Percentiles rank a stretch among this genome's conserved stretches.
phyloP scores from a whole-genome alignment of 2,797 vertebrate genomes.

The Danio aesculapii region DNA sequence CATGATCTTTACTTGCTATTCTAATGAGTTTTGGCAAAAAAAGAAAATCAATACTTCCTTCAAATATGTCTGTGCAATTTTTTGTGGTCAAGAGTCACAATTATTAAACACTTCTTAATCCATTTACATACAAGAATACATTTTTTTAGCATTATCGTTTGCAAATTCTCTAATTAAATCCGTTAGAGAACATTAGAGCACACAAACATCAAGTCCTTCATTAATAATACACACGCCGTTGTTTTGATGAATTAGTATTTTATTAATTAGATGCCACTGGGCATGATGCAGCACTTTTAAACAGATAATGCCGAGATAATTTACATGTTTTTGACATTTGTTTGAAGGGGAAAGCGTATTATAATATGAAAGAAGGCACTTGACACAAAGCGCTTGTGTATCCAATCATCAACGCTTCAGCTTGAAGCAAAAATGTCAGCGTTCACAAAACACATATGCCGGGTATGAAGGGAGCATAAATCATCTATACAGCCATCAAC shows the following conservation, averaged over 20 bases:
- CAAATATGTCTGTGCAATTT: too few species aligned
- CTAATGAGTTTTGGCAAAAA: too few species aligned
- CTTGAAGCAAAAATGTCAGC: constrained; percentile 36
- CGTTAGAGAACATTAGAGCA: not conserved
- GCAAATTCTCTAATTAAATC: not conserved
- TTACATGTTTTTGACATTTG: constrained; percentile 54
- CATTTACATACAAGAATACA: not conserved
- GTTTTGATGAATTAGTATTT: constrained; percentile 38
- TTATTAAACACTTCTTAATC: not conserved
- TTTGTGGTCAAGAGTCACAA: too few species aligned
- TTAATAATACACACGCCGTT: constrained; percentile 27
- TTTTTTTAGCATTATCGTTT: too few species aligned
- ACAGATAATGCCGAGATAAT: constrained; percentile 23
- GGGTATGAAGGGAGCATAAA: constrained; percentile 48
- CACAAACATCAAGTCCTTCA: not conserved
- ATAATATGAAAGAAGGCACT: constrained; percentile 49
- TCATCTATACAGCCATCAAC: constrained; percentile 45
- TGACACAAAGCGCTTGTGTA: constrained; percentile 45
- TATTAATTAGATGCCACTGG: constrained; percentile 35
- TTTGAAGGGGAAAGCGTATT: constrained; percentile 44
- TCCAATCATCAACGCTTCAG: constrained; percentile 20
- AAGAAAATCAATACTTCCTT: too few species aligned
- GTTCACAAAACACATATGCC: constrained; percentile 35
- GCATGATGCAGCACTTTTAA: constrained; percentile 17
- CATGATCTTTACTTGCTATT: too few species aligned